Conservation (phyloP, 2,797 vertebrate genomes). For the Muraenolepis orangiensis region DNA sequence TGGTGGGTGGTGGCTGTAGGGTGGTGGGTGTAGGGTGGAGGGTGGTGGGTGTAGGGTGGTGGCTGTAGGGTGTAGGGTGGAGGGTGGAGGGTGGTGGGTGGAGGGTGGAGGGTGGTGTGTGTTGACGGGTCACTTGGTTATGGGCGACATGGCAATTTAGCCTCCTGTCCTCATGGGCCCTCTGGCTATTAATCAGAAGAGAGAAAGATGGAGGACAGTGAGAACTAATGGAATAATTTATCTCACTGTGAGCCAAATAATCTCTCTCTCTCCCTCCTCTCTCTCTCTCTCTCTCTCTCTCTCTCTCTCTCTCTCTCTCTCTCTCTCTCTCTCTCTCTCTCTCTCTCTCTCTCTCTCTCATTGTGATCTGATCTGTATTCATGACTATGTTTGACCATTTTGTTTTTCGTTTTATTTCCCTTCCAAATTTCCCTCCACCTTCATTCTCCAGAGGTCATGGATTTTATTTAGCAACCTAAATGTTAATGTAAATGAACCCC, state of each 20-base stretch:
- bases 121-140: not conserved
- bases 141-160: not conserved
- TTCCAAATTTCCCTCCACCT: too few relatives aligned
- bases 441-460: too few relatives aligned
- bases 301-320: not conserved
- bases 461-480: too few relatives aligned
- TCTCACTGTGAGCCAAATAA: not conserved
- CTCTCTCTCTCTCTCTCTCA: too few relatives aligned
- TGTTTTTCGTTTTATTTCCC: too few relatives aligned
- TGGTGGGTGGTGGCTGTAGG: too few relatives aligned
- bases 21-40: not conserved
- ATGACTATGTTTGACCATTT: too few relatives aligned
- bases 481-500: too few relatives aligned
- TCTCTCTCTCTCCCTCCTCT: not conserved
- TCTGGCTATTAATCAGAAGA: not conserved
- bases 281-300: not conserved
- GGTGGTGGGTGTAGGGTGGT: not conserved
- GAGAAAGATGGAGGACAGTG: conserved; percentile 34
- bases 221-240: conserved; percentile 15
- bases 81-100: not conserved
- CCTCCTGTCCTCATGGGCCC: not conserved
- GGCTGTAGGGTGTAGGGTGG: too few relatives aligned
- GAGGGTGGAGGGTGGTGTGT: not conserved
- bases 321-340: too few relatives aligned
- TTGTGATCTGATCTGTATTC: too few relatives aligned